phyloP scores from a whole-genome alignment of 2,888 invertebrate species.

The Cerastoderma edule region DNA sequence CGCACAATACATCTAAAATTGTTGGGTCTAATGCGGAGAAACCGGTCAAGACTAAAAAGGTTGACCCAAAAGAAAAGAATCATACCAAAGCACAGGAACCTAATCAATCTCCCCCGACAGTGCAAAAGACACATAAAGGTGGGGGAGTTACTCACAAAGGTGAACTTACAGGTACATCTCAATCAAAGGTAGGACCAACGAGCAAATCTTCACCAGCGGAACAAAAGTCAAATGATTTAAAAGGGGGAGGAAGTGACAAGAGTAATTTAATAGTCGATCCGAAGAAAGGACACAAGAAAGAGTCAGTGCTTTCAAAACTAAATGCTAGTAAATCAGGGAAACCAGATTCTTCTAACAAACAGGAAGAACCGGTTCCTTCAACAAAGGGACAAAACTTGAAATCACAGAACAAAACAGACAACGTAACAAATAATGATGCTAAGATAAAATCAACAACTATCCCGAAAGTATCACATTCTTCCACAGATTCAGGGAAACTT shows the following conservation, averaged over 20 bases:
- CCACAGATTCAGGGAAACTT: neutral
- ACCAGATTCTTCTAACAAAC: neutral
- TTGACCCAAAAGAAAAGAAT: neutral
- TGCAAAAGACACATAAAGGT: neutral
- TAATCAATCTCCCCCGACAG: neutral
- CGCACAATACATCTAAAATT: neutral
- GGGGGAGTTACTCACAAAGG: neutral
- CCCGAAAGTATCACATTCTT: neutral
- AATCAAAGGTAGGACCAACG: neutral
- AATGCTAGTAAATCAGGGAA: slow-evolving; percentile 20
- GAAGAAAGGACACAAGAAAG: slow-evolving; percentile 11
- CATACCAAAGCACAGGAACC: neutral
- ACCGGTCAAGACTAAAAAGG: neutral
- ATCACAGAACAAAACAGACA: neutral
- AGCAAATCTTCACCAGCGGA: neutral
- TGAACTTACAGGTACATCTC: neutral
- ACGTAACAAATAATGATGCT: neutral
- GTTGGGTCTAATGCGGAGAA: neutral
- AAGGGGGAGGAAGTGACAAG: neutral
- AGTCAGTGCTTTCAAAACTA: slow-evolving; percentile 8
- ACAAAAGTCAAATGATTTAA: neutral
- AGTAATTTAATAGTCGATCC: neutral
- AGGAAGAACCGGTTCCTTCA: neutral
- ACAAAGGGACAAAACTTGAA: neutral
- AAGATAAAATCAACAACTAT: neutral